Conservation (phyloP, 1,140 invertebrate genomes). For the Apocrypta bakeri region DNA sequence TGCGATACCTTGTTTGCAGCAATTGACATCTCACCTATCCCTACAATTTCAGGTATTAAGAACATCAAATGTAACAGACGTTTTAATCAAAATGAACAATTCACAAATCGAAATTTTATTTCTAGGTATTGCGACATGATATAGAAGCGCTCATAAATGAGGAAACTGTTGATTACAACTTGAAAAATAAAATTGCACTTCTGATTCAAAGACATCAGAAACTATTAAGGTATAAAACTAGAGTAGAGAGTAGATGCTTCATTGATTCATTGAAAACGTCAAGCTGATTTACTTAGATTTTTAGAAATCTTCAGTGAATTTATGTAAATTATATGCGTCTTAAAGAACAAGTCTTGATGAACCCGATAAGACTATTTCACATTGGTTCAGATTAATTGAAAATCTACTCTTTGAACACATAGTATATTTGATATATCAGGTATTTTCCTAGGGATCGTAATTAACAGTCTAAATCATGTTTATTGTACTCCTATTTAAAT, state of each 20-base stretch:
- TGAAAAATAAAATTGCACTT: background rate
- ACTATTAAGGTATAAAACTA: background rate
- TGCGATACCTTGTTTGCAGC: constrained; percentile 8
- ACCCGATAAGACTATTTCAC: no score
- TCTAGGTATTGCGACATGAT: constrained; percentile 4
- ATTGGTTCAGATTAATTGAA: no score
- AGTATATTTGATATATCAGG: no score
- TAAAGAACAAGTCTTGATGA: no score
- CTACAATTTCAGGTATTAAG: background rate
- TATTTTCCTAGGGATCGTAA: no score
- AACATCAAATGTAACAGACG: background rate
- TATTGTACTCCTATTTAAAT: no score
- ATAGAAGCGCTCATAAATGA: background rate
- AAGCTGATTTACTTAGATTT: no score
- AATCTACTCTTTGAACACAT: no score
- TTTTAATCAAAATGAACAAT: background rate
- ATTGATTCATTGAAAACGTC: no score
- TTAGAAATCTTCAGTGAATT: no score
- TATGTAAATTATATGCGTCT: no score
- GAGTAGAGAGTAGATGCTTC: background rate
- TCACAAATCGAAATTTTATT: background rate
- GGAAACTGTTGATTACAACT: background rate
- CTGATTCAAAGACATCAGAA: background rate
- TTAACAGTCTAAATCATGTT: no score
- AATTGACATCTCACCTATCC: background rate